Conservation (phyloP, 2,888 invertebrate species). For the Conus canariensis region DNA sequence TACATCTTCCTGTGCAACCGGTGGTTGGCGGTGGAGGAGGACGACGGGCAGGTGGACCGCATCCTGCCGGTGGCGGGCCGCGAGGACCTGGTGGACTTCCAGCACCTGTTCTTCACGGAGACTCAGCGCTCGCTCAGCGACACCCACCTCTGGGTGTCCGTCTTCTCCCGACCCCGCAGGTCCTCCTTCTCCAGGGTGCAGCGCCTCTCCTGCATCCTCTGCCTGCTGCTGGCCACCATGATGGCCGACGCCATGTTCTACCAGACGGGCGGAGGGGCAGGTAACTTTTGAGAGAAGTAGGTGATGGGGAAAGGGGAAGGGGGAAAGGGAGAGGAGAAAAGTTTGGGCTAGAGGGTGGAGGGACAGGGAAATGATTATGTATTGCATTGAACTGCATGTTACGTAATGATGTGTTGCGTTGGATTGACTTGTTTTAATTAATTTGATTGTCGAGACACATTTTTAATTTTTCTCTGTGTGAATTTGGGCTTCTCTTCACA, state of each 20-base stretch:
- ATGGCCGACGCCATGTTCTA: constrained; percentile 79
- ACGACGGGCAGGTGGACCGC: constrained; percentile 63
- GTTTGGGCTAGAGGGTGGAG: not conserved
- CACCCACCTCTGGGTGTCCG: constrained; percentile 79
- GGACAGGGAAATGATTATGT: not conserved
- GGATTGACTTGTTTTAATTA: not conserved
- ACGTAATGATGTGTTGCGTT: not conserved
- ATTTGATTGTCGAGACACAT: too few relatives aligned
- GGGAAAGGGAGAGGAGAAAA: not conserved
- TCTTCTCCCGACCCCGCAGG: constrained; percentile 77
- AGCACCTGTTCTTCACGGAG: constrained; percentile 67
- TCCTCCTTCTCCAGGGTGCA: constrained; percentile 77
- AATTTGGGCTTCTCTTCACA: too few relatives aligned
- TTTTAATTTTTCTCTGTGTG: too few relatives aligned
- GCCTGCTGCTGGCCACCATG: constrained; percentile 78
- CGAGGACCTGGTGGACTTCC: constrained; percentile 61
- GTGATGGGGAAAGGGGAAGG: not conserved
- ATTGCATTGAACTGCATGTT: too few relatives aligned
- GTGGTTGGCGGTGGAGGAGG: constrained; percentile 73
- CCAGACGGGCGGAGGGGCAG: constrained; percentile 49
- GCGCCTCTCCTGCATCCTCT: constrained; percentile 76
- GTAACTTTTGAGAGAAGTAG: not conserved
- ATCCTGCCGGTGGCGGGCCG: constrained; percentile 60
- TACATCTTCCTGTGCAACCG: constrained; percentile 73
- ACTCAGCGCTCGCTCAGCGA: constrained; percentile 76